These are phyloP conservation scores for Baccha elongata DNA, from an alignment of 2,888 invertebrate species.

Conservation along the genomic window DNA sequence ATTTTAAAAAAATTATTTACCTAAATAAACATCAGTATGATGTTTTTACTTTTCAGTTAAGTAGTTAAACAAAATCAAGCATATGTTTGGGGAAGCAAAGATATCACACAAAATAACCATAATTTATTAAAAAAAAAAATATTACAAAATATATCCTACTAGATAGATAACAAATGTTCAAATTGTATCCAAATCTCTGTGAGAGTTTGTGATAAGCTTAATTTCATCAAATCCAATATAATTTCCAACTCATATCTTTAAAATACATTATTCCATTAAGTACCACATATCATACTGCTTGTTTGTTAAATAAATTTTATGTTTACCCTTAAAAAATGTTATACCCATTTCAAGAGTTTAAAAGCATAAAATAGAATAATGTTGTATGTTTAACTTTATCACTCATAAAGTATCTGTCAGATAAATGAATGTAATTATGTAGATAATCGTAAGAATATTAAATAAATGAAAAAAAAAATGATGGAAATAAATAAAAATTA, in stretches of 20 bases:
- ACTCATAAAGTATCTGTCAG: conserved; percentile 28
- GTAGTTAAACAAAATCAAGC: background rate
- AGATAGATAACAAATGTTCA: conserved; percentile 34
- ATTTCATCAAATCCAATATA: conserved; percentile 13
- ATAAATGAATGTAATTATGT: conserved; percentile 52
- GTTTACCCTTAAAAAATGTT: conserved; percentile 33
- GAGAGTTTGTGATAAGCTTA: conserved; percentile 28
- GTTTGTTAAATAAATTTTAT: conserved; percentile 34
- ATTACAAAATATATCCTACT: background rate
- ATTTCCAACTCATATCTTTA: conserved; percentile 33
- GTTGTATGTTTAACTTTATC: background rate
- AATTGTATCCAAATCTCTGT: conserved; percentile 27
- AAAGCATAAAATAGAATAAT: conserved; percentile 7
- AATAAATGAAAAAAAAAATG: conserved; percentile 36
- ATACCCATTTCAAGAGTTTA: conserved; percentile 33
- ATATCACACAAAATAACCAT: background rate
- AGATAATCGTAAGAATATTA: conserved; percentile 51
- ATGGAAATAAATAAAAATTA: conserved; percentile 35
- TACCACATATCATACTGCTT: conserved; percentile 53
- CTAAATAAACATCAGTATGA: no score
- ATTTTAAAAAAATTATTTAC: no score
- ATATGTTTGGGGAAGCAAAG: background rate
- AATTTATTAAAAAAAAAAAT: background rate
- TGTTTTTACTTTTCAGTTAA: no score
- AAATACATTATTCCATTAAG: conserved; percentile 40